A percentile compares a stretch with the other conserved stretches of the same genome.
These are phyloP conservation scores for Grantiella picta DNA, from an alignment of 2,113 vertebrate genomes.

Conservation along the genomic window DNA sequence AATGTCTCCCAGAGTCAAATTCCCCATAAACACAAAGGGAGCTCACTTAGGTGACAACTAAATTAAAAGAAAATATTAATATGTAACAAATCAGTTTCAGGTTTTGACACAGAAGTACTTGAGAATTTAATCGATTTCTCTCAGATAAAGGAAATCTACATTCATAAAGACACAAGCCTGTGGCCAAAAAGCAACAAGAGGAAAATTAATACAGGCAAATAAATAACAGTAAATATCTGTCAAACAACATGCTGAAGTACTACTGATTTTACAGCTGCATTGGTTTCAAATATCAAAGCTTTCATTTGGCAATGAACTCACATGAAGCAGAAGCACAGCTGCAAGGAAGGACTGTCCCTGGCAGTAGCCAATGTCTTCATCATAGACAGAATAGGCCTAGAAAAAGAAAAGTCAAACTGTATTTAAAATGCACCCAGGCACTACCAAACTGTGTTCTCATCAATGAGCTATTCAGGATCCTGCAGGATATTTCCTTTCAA, in stretches of 20 bases:
- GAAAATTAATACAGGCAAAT: slow-evolving; percentile 29
- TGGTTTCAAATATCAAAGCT: not conserved
- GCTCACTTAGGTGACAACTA: not conserved
- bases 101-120: not conserved
- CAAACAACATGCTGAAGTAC: not conserved
- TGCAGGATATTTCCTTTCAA: not conserved
- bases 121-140: not conserved
- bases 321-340: slow-evolving; percentile 93
- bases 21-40: not conserved
- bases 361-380: slow-evolving; percentile 98
- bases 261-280: not conserved
- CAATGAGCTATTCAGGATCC: not conserved
- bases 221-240: slow-evolving; percentile 5
- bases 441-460: not conserved
- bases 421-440: not conserved
- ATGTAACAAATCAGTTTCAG: not conserved
- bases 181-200: not conserved
- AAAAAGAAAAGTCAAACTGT: not conserved
- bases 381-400: slow-evolving; percentile 96
- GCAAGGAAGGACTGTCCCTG: slow-evolving; percentile 97
- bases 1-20: not conserved
- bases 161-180: not conserved
- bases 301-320: slow-evolving; percentile 77
- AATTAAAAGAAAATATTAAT: not conserved
- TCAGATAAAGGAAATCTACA: not conserved